A percentile compares a stretch with the other conserved stretches of the same genome.
These are phyloP conservation scores for Salarias fasciatus DNA, from an alignment of 2,797 vertebrate species.

Conservation along the genomic window DNA sequence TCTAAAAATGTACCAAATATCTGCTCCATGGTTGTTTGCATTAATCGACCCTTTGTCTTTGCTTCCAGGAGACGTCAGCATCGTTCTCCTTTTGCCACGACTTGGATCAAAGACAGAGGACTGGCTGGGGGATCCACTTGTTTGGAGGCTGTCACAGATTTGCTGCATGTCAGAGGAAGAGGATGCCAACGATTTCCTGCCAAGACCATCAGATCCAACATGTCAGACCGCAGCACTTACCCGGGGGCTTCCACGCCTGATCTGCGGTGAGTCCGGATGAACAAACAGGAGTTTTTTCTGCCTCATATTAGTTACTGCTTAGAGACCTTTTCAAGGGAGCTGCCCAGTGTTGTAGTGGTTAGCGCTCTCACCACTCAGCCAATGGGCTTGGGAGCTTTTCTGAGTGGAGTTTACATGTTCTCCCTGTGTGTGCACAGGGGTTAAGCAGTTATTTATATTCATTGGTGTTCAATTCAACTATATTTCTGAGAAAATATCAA, in stretches of 20 bases:
- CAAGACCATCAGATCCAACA: constrained; percentile 89
- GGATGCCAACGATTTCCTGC: constrained; percentile 88
- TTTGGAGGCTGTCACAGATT: constrained; percentile 96
- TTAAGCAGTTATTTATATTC: too few relatives aligned
- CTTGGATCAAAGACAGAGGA: constrained; percentile 93
- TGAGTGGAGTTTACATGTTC: too few relatives aligned
- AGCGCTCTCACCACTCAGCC: too few relatives aligned
- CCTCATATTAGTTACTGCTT: neutral
- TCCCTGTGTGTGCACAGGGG: too few relatives aligned
- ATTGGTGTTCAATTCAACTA: too few relatives aligned
- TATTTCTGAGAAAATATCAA: too few relatives aligned
- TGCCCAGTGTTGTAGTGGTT: too few relatives aligned
- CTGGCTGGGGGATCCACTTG: constrained; percentile 86
- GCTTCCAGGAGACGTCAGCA: constrained; percentile 70
- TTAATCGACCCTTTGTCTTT: constrained; percentile 12
- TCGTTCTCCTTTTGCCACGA: constrained; percentile 91
- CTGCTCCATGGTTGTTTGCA: too few relatives aligned
- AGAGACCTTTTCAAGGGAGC: neutral
- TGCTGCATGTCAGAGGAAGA: constrained; percentile 87
- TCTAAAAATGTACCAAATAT: too few relatives aligned
- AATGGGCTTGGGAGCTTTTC: too few relatives aligned
- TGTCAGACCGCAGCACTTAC: constrained; percentile 89
- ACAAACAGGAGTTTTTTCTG: too few relatives aligned
- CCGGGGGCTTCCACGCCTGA: constrained; percentile 90
- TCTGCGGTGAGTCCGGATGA: constrained; percentile 74